Percentiles rank a stretch among this genome's conserved stretches.
phyloP scores from a whole-genome alignment of 2,888 invertebrate species.

The Lomographa bimaculata region DNA sequence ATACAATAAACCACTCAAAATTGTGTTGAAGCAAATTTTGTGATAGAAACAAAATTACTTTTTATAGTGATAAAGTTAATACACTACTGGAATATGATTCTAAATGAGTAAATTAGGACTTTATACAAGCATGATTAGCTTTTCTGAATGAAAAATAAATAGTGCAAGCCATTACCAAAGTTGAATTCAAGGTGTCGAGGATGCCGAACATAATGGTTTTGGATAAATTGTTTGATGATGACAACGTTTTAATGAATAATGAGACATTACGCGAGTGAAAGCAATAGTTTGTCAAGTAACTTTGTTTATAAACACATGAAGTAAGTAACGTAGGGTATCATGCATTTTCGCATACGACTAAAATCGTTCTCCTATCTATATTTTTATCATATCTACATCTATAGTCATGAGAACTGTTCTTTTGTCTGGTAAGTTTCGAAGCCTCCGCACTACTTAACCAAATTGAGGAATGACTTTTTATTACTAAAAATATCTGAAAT shows the following conservation, averaged over 20 bases:
- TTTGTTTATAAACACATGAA: conserved; percentile 84
- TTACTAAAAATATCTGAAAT: conserved; percentile 16
- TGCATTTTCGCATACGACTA: conserved; percentile 74
- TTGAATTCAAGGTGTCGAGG: background rate
- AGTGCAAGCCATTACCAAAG: background rate
- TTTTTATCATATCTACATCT: conserved; percentile 63
- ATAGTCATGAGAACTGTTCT: conserved; percentile 81
- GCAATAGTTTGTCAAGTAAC: conserved; percentile 78
- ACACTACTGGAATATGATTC: conserved; percentile 40
- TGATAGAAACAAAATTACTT: conserved; percentile 47
- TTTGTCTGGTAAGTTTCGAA: conserved; percentile 59
- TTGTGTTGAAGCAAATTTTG: conserved; percentile 55
- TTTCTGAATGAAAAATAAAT: too few species aligned
- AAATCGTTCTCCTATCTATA: conserved; percentile 53
- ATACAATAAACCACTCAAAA: conserved; percentile 45
- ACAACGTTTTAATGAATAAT: conserved; percentile 43
- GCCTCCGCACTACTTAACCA: conserved; percentile 73
- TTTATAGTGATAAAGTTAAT: conserved; percentile 35
- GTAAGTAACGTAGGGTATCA: conserved; percentile 77
- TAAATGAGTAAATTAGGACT: conserved; percentile 36
- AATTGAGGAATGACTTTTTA: conserved; percentile 66
- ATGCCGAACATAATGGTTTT: background rate
- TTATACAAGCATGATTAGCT: too few species aligned
- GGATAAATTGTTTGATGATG: too few species aligned
- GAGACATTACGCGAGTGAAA: conserved; percentile 49